Conservation (phyloP, 2,888 invertebrate genomes). For the Scaptomyza cyrtandrae region DNA sequence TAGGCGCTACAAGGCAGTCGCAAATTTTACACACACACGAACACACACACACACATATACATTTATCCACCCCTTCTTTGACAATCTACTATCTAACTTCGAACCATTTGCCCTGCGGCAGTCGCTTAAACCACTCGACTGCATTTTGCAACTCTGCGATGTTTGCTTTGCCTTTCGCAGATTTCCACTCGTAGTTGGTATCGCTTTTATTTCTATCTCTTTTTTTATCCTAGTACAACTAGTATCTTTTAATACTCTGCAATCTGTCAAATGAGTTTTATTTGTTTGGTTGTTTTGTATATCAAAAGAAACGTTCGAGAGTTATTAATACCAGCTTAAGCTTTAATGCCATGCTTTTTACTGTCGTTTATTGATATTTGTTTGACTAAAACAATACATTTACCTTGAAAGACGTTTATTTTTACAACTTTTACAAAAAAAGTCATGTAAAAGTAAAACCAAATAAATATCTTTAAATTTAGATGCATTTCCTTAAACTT, state of each 20-base stretch:
- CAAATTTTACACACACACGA: too few relatives aligned
- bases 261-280: not conserved
- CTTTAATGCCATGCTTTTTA: too few relatives aligned
- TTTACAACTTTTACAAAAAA: too few relatives aligned
- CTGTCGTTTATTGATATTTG: too few relatives aligned
- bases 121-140: constrained; percentile 61
- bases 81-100: constrained; percentile 30
- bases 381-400: too few relatives aligned
- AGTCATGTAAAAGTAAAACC: too few relatives aligned
- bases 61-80: not conserved
- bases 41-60: not conserved
- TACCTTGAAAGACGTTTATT: too few relatives aligned
- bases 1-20: constrained; percentile 46
- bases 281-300: not conserved
- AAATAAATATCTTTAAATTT: too few relatives aligned
- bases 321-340: too few relatives aligned
- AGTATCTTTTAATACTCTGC: constrained; percentile 40
- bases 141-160: constrained; percentile 66
- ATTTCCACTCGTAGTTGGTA: constrained; percentile 37
- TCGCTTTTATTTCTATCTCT: constrained; percentile 7
- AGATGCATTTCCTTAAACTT: too few relatives aligned
- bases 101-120: constrained; percentile 47
- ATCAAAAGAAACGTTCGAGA: not conserved
- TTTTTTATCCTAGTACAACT: constrained; percentile 18
- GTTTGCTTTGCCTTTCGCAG: constrained; percentile 63